phyloP scores from a whole-genome alignment of 2,888 invertebrate species.

The Herminia tarsipennalis region DNA sequence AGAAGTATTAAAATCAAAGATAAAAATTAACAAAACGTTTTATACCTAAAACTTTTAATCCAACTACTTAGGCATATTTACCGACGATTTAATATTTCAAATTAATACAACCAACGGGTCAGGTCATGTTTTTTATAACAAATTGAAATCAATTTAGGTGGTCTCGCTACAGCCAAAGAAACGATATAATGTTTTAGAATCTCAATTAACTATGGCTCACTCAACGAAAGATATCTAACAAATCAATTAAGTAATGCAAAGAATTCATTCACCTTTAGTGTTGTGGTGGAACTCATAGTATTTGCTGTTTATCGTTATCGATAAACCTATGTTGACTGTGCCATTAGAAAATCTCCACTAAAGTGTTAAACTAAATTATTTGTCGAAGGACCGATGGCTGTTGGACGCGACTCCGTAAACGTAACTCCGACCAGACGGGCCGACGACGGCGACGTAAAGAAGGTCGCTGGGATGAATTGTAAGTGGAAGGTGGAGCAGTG shows the following conservation, averaged over 20 bases:
- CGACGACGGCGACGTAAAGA: no score
- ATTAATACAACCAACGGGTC: slow-evolving; percentile 39
- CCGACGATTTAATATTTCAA: slow-evolving; percentile 32
- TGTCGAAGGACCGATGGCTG: no score
- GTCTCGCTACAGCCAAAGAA: slow-evolving; percentile 54
- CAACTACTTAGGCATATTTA: slow-evolving; percentile 23
- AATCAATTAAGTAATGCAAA: slow-evolving; percentile 83
- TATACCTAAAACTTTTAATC: slow-evolving; percentile 8
- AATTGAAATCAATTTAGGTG: slow-evolving; percentile 57
- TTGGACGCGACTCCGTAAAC: no score
- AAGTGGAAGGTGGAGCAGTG: no score
- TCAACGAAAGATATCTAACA: slow-evolving; percentile 79
- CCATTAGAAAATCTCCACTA: no score
- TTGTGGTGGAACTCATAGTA: slow-evolving; percentile 36
- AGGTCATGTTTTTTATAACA: slow-evolving; percentile 47
- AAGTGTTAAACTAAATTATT: no score
- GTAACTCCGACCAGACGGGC: no score
- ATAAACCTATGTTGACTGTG: no score
- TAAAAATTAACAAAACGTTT: no score
- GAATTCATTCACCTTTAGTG: slow-evolving; percentile 81
- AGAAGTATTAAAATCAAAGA: no score
- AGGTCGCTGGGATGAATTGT: no score
- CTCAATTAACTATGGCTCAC: slow-evolving; percentile 78
- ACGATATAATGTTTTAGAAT: slow-evolving; percentile 66
- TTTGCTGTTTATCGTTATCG: background rate